Conservation (phyloP, 2,888 invertebrate genomes). For the Rhaphigaster nebulosa region DNA sequence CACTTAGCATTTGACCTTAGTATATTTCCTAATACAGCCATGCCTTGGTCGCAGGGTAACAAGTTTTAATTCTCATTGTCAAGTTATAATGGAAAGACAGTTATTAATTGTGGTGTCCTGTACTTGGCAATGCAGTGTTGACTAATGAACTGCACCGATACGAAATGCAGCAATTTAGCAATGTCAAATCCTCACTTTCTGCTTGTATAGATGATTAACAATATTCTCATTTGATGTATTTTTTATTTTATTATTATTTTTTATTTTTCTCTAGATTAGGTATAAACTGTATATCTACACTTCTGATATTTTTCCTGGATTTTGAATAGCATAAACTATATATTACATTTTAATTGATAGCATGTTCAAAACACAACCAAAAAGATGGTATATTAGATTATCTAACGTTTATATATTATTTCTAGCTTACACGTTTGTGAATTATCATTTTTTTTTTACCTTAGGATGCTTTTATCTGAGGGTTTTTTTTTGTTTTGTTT, state of each 20-base stretch:
- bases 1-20: background rate
- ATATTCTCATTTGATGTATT: no score
- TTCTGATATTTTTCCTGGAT: no score
- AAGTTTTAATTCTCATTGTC: conserved; percentile 10
- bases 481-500: background rate
- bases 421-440: background rate
- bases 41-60: conserved; percentile 5
- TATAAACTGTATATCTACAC: no score
- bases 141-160: background rate
- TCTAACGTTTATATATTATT: background rate
- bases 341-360: no score
- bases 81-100: background rate
- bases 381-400: background rate
- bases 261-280: no score
- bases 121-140: background rate
- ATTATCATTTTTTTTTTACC: background rate
- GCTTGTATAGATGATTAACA: background rate
- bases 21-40: conserved; percentile 2
- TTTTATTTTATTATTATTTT: no score
- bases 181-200: background rate
- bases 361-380: no score
- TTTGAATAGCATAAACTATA: no score
- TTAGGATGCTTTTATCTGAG: no score
- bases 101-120: background rate
- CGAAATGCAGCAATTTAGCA: background rate